Evolutionary conservation across 2,113 vertebrate genomes (phyloP), one percentile per base, ranked within the genome.

Genomic region (Ptilorrhoa leucosticta): DNA sequence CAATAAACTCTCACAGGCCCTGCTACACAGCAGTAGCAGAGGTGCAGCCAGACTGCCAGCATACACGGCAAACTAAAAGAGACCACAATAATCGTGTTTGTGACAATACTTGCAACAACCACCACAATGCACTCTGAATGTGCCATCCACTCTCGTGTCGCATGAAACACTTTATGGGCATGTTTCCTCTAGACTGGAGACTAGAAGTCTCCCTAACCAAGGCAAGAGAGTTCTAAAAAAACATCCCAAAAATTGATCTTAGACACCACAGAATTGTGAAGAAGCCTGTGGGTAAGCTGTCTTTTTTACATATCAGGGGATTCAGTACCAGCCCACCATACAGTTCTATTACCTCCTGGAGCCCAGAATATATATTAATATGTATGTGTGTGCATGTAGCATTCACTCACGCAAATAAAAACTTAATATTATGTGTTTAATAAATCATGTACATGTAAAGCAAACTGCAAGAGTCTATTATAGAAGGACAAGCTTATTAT

Each of bases 191-290:
- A 10, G 28, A 33, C 10, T 54, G 42, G 30, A 64, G 51, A 73
- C 30, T 0, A 61, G 9, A 81, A 83, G 53, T 26, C 7, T 73
- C 31, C 35, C 19, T 69, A 51, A 37, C 9, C 7, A 31, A 78
- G 47, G 26, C 39, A 66, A 27, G 7, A 48, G 6, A 1, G 3
- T 47, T 45, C 15, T 60, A 18, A 50, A 54, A 61, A 15, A 51
- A 4, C 7, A 40, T 1, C 1, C 3, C 7, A 1, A 6, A 81
- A 76, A 56, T 4, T 6, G 5, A 47, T n/a, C 24, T 33, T 30
- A 83, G 28, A 68, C 9, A 79, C 6, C 14, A 39, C 5, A 42
- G 39, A 88, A 71, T 42, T 23, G 6, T 50, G 57, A 63, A 75
- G 33, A 10, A 69, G 5, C 10, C 31, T 70, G 18, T 42, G 65